These are phyloP conservation scores for Bombus vancouverensis DNA, from an alignment of 1,140 invertebrate genomes.

Conservation along the genomic window DNA sequence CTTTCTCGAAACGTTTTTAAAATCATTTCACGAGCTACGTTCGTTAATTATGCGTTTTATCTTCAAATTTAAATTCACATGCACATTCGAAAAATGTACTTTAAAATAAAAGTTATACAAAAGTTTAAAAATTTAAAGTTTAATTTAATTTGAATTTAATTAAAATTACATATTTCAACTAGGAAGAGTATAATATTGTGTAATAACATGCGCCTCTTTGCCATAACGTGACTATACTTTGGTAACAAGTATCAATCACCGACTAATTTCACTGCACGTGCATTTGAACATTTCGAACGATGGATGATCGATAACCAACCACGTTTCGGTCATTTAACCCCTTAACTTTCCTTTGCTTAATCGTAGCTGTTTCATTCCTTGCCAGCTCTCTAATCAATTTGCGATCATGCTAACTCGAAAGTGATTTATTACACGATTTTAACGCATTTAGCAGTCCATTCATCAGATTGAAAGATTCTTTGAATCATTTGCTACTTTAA, in stretches of 20 bases:
- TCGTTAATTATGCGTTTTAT: neutral
- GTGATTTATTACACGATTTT: neutral
- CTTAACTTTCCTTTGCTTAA: neutral
- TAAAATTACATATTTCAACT: too few species aligned
- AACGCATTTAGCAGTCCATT: neutral
- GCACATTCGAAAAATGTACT: neutral
- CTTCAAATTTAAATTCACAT: neutral
- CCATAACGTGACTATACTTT: too few species aligned
- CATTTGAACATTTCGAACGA: neutral
- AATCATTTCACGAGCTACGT: neutral
- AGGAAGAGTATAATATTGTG: too few species aligned
- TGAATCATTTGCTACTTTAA: neutral
- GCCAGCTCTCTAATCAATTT: neutral
- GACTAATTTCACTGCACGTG: neutral
- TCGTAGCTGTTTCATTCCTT: neutral
- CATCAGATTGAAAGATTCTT: neutral
- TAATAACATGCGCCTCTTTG: too few species aligned
- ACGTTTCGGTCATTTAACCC: neutral
- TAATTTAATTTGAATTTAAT: too few species aligned
- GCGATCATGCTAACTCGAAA: neutral
- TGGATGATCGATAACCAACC: conserved; percentile 2
- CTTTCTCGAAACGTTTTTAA: neutral
- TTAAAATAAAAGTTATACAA: too few species aligned
- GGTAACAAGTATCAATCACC: neutral
- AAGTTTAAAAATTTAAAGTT: too few species aligned